Percentiles rank a stretch among this genome's conserved stretches.
Evolutionary conservation across 2,113 vertebrate genomes (phyloP).

Genomic region (Sphaerodactylus townsendi): DNA sequence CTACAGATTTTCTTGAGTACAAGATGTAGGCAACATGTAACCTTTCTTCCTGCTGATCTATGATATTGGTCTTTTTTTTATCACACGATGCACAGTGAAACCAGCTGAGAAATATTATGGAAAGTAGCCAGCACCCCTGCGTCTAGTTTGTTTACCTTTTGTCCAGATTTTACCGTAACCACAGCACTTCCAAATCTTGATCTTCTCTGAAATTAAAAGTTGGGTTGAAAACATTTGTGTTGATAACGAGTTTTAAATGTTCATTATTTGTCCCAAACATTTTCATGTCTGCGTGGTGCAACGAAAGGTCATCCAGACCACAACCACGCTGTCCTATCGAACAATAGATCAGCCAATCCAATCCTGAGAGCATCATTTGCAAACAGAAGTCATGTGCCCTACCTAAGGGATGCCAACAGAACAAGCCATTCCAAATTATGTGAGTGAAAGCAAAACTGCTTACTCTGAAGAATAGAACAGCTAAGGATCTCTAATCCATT

Average conservation of each 20-base stretch:
- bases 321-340: background rate
- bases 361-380: background rate
- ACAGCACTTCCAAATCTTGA: conserved; percentile 76
- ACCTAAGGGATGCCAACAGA: background rate
- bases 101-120: background rate
- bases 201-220: conserved; percentile 65
- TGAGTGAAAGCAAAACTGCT: background rate
- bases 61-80: background rate
- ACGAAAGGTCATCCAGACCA: background rate
- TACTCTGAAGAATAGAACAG: too few species aligned
- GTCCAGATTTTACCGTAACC: conserved; percentile 65
- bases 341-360: background rate
- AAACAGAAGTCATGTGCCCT: background rate
- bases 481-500: too few species aligned
- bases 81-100: background rate
- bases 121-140: background rate
- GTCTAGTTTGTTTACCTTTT: conserved; percentile 61
- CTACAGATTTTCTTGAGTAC: background rate
- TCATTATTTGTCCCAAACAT: conserved; percentile 8
- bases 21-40: accelerated
- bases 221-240: background rate
- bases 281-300: too few species aligned
- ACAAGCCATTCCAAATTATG: background rate
- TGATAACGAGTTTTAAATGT: background rate
- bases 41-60: background rate